phyloP scores from a whole-genome alignment of 2,888 invertebrate genomes.

The Marronus borbonicus region DNA sequence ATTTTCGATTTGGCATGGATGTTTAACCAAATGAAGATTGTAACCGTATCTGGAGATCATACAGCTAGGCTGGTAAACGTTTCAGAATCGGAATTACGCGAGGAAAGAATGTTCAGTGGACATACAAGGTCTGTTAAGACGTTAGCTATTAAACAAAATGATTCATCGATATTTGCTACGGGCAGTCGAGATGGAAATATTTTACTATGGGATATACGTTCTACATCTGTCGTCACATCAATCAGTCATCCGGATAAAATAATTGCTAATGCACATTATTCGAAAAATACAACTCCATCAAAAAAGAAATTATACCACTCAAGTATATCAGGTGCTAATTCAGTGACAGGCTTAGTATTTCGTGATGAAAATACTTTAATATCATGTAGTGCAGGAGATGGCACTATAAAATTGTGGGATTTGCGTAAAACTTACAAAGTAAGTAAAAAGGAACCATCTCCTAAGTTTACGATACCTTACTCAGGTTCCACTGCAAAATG shows the following conservation, averaged over 20 bases:
- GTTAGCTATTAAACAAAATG: slow-evolving; percentile 80
- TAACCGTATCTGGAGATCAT: slow-evolving; percentile 91
- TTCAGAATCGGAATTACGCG: slow-evolving; percentile 66
- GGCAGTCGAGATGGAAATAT: slow-evolving; percentile 92
- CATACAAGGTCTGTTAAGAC: slow-evolving; percentile 90
- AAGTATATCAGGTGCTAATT: slow-evolving; percentile 75
- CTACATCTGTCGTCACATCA: slow-evolving; percentile 67
- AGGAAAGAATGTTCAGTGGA: slow-evolving; percentile 78
- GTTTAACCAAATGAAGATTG: slow-evolving; percentile 81
- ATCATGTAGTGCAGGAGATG: slow-evolving; percentile 91
- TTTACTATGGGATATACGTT: slow-evolving; percentile 87
- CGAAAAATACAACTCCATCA: slow-evolving; percentile 73
- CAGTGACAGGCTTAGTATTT: slow-evolving; percentile 88
- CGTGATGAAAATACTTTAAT: slow-evolving; percentile 85
- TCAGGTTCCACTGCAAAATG: slow-evolving; percentile 80
- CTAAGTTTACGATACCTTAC: slow-evolving; percentile 83
- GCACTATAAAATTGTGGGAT: slow-evolving; percentile 90
- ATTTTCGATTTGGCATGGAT: slow-evolving; percentile 93
- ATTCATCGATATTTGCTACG: slow-evolving; percentile 86
- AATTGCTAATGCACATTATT: slow-evolving; percentile 79
- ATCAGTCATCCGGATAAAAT: slow-evolving; percentile 79
- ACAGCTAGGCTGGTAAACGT: slow-evolving; percentile 87
- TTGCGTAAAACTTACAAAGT: slow-evolving; percentile 84
- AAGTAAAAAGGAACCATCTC: slow-evolving; percentile 79
- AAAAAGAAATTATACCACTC: slow-evolving; percentile 64